These are phyloP conservation scores for Artibeus lituratus DNA, from an alignment of 2,797 vertebrate genomes.

Conservation along the genomic window DNA sequence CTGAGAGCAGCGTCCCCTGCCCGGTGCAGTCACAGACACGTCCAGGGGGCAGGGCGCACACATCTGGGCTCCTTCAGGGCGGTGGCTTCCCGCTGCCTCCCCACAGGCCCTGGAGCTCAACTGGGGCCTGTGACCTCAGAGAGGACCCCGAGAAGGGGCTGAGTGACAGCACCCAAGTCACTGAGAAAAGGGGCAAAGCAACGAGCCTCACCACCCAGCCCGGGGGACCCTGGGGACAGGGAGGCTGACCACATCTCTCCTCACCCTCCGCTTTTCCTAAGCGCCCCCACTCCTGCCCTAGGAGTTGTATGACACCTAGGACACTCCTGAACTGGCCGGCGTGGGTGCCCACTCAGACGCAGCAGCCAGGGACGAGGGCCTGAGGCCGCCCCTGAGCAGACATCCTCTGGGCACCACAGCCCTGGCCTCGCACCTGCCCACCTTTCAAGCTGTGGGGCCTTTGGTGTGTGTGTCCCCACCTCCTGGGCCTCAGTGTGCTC, in stretches of 20 bases:
- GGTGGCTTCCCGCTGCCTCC: not conserved
- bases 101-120: not conserved
- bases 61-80: not conserved
- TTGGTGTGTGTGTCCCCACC: fast-evolving
- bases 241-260: not conserved
- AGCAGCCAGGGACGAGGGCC: fast-evolving
- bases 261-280: not conserved
- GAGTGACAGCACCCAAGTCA: not conserved
- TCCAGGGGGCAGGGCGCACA: not conserved
- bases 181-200: not conserved
- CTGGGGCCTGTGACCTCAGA: not conserved
- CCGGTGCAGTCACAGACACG: fast-evolving
- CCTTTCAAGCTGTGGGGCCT: fast-evolving
- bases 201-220: too few relatives aligned
- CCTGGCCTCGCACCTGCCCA: not conserved
- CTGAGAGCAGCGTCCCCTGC: not conserved
- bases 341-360: fast-evolving
- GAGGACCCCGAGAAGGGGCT: not conserved
- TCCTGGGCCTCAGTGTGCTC: fast-evolving
- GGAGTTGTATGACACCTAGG: not conserved
- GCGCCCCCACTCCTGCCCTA: too few relatives aligned
- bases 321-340: not conserved
- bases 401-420: not conserved
- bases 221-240: too few relatives aligned
- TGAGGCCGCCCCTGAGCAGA: too few relatives aligned